phyloP scores from a whole-genome alignment of 2,888 invertebrate genomes.

The Oeneis ivallda region DNA sequence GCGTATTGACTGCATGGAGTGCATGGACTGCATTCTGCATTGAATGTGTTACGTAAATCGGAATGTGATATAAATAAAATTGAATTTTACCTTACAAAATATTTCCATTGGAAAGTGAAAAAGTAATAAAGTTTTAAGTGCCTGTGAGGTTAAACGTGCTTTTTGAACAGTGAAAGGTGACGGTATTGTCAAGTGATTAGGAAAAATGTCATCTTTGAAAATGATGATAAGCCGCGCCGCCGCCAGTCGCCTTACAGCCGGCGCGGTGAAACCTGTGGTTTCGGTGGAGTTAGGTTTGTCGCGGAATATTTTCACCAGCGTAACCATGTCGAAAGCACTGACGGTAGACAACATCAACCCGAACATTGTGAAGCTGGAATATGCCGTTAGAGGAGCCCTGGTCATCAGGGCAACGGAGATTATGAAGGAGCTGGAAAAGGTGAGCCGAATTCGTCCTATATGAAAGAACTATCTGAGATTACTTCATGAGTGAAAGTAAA shows the following conservation, averaged over 20 bases:
- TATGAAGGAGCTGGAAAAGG: slow-evolving; percentile 93
- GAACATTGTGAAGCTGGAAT: slow-evolving; percentile 94
- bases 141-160: not conserved
- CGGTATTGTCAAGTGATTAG: slow-evolving; percentile 53
- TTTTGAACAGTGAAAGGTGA: slow-evolving; percentile 5
- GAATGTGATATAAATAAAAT: slow-evolving; percentile 2
- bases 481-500: slow-evolving; percentile 11
- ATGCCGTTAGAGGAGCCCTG: slow-evolving; percentile 98
- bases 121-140: not conserved
- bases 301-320: slow-evolving; percentile 34
- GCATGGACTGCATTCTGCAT: not conserved
- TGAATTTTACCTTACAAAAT: not conserved
- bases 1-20: not conserved
- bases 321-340: slow-evolving; percentile 60
- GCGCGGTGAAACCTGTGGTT: slow-evolving; percentile 48
- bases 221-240: slow-evolving; percentile 61
- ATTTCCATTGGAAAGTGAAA: not conserved
- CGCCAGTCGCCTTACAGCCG: slow-evolving; percentile 58
- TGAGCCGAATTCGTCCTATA: slow-evolving; percentile 55
- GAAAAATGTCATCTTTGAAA: slow-evolving; percentile 63
- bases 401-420: slow-evolving; percentile 96
- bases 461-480: not conserved
- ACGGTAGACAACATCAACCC: slow-evolving; percentile 92
- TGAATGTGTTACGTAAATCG: slow-evolving; percentile 14
- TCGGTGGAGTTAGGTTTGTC: slow-evolving; percentile 39